Evolutionary conservation across 2,797 vertebrate species (phyloP), one percentile per base, ranked within the genome.

Genomic region (Enteromius unitaeniatus): DNA sequence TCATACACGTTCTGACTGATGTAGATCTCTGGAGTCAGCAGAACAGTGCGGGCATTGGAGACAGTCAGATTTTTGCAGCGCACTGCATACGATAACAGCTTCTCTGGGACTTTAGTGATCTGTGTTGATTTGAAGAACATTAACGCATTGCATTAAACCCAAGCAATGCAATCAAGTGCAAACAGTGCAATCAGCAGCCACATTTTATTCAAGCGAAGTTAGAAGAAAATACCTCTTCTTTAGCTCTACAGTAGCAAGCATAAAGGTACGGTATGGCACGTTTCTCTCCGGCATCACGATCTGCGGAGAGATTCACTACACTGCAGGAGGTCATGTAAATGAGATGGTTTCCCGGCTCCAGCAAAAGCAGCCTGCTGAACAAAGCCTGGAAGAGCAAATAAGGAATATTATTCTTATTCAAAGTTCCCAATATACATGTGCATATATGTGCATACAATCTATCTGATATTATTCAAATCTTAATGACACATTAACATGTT

Each of bases 51-150:
- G 0, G 96, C 90, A 87, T 99, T 98, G 0, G 97, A 97, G 83
- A 99, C 93, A 0, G 96, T 95, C 87, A 99, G 94, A 88, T 97
- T 96, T 87, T 97, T 97, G 91, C 98, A 99, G 87, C 96, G 96
- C 68, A 98, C 92, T 0, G 97, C 98, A 0, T 96, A 98, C 0
- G 97, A 93, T 79, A 99, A 92, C 58, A 99, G 91, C 88, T 99
- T 98, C 94, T 99, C 98, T 0, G 97, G 98, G 67, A 99, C 97
- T 91, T 99, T 99, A 60, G 96, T 99, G 87, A 99, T 96, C 98
- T 99, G 91, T 0, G 13, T 65, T 3, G 15, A 53, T 78, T 72
- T 82, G 49, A 73, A 70, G 78, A 26, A 67, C n/a, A 82, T 64
- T 11, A 37, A 77, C n/a, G 67, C 37, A 53, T 49, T 58, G 2